Evolutionary conservation across 2,113 vertebrate genomes (phyloP).

Genomic region (Triplophysa tibetana): DNA sequence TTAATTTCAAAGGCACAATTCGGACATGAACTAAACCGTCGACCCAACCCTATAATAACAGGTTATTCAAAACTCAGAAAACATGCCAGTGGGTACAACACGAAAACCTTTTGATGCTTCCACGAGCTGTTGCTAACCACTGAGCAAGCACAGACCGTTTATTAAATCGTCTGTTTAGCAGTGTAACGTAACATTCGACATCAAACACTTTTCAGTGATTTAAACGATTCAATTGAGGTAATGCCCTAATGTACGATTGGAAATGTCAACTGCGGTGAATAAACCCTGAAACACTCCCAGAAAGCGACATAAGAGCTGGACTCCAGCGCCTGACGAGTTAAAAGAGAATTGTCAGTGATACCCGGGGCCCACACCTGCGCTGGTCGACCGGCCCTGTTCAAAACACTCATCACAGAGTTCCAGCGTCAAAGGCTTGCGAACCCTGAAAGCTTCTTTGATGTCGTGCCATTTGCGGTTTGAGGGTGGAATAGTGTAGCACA

Average conservation of each 20-base stretch:
- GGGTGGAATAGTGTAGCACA: constrained; percentile 43
- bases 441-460: constrained; percentile 67
- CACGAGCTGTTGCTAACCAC: background rate
- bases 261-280: too few species aligned
- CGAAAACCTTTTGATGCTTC: constrained; percentile 10
- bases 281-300: background rate
- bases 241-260: background rate
- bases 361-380: constrained; percentile 67
- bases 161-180: constrained; percentile 6
- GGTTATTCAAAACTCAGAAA: constrained; percentile 33
- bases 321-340: constrained; percentile 47
- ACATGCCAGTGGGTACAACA: constrained; percentile 23
- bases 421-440: constrained; percentile 69
- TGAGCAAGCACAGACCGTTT: background rate
- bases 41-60: constrained; percentile 30
- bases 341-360: constrained; percentile 63
- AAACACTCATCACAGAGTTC: constrained; percentile 54
- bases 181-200: background rate
- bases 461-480: constrained; percentile 61
- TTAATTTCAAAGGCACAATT: background rate
- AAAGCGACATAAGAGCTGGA: background rate
- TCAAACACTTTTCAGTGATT: background rate
- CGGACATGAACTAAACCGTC: background rate
- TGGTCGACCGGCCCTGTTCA: constrained; percentile 35
- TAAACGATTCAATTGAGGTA: background rate